Base-by-base conservation (phyloP, 2,113 vertebrate genomes). In the Ellobius talpinus region DNA sequence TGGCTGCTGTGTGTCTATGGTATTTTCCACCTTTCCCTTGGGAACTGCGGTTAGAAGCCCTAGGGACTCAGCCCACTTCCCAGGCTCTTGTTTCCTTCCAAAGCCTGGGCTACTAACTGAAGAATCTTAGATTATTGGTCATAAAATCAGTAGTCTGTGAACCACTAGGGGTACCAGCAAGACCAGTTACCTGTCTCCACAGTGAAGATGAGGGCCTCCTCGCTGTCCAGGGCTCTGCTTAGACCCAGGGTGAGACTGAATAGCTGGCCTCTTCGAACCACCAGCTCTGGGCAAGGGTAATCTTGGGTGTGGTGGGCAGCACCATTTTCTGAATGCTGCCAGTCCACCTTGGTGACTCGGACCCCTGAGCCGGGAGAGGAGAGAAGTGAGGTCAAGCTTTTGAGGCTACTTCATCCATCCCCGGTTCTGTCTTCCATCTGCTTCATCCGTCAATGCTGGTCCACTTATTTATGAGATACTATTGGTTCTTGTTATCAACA, bases 141-240 rank as follows among this genome's bases (percentile, higher is more conserved):
- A 63, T 10, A 26, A 73, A 55, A 24, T 1, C 8, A 2, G 26
- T 10, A 74, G 58, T 42, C 72, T 47, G n/a, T 1, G 6, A 29
- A 21, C 33, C 36, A 58, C 39, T 6, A 10, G 89, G 66, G 58
- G 52, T 0, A 3, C 5, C 2, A 5, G 12, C 0, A 29, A 94
- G 84, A 68, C 31, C 14, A 24, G 0, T 96, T 98, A 99, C 99
- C 99, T 96, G 98, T 99, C 96, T 99, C 98, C 68, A 97, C 98
- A 1, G 98, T 95, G 95, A 99, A 98, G 39, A 95, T 93, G 3
- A 99, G 58, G 47, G 76, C 96, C 92, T 99, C 99, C n/a, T 96
- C 94, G 0, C 39, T 17, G 55, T 98, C 95, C 73, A 79, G 93
- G 0, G 87, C 14, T 23, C 98, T 95, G 84, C 96, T 99, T 70